Evolutionary conservation across 1,140 invertebrate genomes (phyloP), one percentile per base, ranked within the genome.

Genomic region (Leptoteleia sp.): DNA sequence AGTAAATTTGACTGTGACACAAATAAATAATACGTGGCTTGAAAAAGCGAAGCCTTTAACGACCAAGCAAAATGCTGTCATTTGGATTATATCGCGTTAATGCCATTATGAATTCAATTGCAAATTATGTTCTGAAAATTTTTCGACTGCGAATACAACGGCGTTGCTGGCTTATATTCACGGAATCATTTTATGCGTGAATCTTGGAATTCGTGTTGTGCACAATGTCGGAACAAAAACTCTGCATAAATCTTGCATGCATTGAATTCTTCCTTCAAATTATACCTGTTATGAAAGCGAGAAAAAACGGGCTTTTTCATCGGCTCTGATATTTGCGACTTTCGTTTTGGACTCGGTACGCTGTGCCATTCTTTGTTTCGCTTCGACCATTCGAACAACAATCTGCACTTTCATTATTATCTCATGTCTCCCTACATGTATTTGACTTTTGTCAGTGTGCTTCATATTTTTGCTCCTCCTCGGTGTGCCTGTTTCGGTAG

Each of bases 331-430:
- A 77, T 71, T 77, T 59, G 57, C 43, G 13, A 68, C 62, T 70
- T 62, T 71, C 31, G 52, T 65, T 77, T 77, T 54, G 45, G 38
- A 65, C 22, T 70, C 70, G 48, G 50, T 68, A 33, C 37, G 38
- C 38, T 52, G 40, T 29, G 37, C 43, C 4, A 52, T 52, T 72
- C 67, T 78, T 78, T 78, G 75, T 78, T 72, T 68, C 37, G 22
- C 47, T 55, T 62, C 68, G 31, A 72, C 68, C 62, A 62, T 78
- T 71, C 68, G 68, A 77, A 77, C 75, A 78, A 64, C 75, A 72
- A 78, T 78, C 75, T 72, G 61, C 75, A 65, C 67, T 64, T 72
- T 78, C 67, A 71, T 78, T 78, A 72, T 72, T 78, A 72, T 78
- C 61, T 27, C 42, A 38, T 52, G 57, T 50, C 54, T 78, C n/a